Percentiles rank a stretch among this genome's conserved stretches.
Evolutionary conservation across 2,113 vertebrate species (phyloP).

Genomic region (Atractosteus spatula): DNA sequence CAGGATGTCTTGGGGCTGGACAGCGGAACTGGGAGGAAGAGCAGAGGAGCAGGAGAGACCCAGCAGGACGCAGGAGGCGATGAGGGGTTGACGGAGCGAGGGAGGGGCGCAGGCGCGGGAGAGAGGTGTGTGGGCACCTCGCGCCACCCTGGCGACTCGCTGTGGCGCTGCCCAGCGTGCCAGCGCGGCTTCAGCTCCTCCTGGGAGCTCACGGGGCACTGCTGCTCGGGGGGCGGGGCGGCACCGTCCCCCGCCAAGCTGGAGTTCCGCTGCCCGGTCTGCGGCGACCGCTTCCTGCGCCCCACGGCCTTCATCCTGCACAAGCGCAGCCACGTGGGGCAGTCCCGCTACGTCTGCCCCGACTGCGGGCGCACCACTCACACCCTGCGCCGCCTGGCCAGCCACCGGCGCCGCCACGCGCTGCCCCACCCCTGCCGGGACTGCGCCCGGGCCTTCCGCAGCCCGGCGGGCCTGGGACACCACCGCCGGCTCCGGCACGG

Average conservation of each 20-base stretch:
- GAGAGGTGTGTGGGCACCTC: no score
- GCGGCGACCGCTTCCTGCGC: constrained; percentile 25
- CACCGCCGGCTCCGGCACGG: not conserved
- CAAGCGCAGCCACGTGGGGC: constrained; percentile 25
- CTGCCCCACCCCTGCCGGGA: constrained; percentile 1
- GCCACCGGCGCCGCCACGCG: constrained; percentile 17
- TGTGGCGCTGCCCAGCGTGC: constrained; percentile 10
- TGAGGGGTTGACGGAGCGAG: no score
- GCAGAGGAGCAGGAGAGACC: no score
- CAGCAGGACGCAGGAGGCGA: no score
- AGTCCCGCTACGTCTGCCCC: constrained; percentile 23
- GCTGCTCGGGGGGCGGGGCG: not conserved
- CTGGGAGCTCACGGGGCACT: constrained; percentile 27
- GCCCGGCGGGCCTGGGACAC: not conserved
- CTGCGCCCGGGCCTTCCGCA: constrained; percentile 2
- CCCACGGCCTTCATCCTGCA: constrained; percentile 33
- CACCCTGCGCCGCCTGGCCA: constrained; percentile 11
- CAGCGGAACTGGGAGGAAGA: no score
- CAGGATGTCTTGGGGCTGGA: not conserved
- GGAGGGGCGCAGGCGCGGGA: no score
- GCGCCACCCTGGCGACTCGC: not conserved
- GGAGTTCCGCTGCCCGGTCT: constrained; percentile 24
- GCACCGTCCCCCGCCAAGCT: not conserved
- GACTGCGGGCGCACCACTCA: constrained; percentile 18
- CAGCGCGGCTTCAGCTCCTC: constrained; percentile 26